Evolutionary conservation across 2,797 vertebrate species (phyloP).

Genomic region (Synaphobranchus kaupii): DNA sequence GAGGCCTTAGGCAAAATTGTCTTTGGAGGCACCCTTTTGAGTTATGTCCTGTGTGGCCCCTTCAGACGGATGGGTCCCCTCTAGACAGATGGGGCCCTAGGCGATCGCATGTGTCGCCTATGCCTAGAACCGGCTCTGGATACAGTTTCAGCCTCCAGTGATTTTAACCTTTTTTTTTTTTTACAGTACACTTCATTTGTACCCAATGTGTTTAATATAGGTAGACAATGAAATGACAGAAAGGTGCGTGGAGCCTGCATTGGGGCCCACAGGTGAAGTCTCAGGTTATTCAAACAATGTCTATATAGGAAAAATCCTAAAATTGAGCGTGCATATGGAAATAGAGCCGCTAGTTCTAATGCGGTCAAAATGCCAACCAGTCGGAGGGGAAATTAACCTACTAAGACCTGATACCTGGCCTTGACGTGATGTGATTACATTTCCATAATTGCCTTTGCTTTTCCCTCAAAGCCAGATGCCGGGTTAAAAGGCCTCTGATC

Average conservation of each 20-base stretch:
- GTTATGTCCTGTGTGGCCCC: background rate
- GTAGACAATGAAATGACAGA: background rate
- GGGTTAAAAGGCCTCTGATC: background rate
- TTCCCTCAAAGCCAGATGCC: background rate
- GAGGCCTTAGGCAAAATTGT: background rate
- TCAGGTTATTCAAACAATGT: background rate
- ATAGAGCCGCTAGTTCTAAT: background rate
- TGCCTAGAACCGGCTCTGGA: background rate
- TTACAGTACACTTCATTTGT: background rate
- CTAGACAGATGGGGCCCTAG: background rate
- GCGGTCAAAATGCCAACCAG: background rate
- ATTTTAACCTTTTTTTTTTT: background rate
- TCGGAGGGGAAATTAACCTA: conserved; percentile 5
- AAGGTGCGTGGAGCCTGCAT: background rate
- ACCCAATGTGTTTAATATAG: background rate
- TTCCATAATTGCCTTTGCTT: conserved; percentile 13
- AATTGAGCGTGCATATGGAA: background rate
- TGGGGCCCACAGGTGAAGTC: background rate
- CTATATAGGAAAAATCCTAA: background rate
- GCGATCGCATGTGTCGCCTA: background rate
- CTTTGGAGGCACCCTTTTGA: background rate
- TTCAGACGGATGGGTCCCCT: background rate
- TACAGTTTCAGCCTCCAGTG: background rate
- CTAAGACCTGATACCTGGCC: conserved; percentile 17
- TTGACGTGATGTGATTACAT: conserved; percentile 16